A percentile compares a stretch with the other conserved stretches of the same genome.
phyloP scores from a whole-genome alignment of 2,888 invertebrate genomes.

The Drosophila fulvimacula region DNA sequence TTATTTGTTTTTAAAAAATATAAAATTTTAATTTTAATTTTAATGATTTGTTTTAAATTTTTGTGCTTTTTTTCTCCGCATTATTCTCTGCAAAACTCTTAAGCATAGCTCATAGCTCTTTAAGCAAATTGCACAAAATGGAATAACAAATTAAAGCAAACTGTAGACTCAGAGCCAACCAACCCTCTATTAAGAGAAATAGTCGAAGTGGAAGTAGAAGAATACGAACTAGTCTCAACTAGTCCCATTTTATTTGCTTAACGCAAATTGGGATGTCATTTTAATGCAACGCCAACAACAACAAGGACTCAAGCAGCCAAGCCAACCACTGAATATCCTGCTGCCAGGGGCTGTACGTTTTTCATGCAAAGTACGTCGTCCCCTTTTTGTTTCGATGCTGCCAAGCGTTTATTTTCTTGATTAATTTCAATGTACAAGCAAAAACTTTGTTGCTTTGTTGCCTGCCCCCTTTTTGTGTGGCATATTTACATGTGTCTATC shows the following conservation, averaged over 20 bases:
- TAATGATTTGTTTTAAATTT: neutral
- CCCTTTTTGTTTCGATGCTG: slow-evolving; percentile 55
- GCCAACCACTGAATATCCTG: slow-evolving; percentile 29
- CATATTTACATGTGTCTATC: slow-evolving; percentile 60
- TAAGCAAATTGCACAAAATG: neutral
- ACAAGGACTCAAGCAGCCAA: slow-evolving; percentile 4
- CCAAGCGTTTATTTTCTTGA: slow-evolving; percentile 80
- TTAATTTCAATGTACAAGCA: slow-evolving; percentile 70
- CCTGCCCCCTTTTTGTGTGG: slow-evolving; percentile 35
- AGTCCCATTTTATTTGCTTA: slow-evolving; percentile 77
- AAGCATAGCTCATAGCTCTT: neutral
- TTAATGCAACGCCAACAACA: slow-evolving; percentile 61
- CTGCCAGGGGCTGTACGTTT: slow-evolving; percentile 18
- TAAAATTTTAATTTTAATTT: neutral
- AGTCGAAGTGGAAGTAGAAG: neutral
- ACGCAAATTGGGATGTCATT: slow-evolving; percentile 79
- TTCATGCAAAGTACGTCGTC: slow-evolving; percentile 69
- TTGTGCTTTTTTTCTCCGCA: neutral
- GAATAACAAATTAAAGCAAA: slow-evolving; percentile 5
- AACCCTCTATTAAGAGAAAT: neutral
- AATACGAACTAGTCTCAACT: slow-evolving; percentile 34
- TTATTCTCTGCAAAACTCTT: neutral
- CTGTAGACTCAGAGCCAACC: neutral
- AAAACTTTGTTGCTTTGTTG: slow-evolving; percentile 66
- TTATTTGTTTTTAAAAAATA: neutral